Evolutionary conservation across 2,113 vertebrate species (phyloP), one percentile per base, ranked within the genome.

Genomic region (Hippolais icterina): DNA sequence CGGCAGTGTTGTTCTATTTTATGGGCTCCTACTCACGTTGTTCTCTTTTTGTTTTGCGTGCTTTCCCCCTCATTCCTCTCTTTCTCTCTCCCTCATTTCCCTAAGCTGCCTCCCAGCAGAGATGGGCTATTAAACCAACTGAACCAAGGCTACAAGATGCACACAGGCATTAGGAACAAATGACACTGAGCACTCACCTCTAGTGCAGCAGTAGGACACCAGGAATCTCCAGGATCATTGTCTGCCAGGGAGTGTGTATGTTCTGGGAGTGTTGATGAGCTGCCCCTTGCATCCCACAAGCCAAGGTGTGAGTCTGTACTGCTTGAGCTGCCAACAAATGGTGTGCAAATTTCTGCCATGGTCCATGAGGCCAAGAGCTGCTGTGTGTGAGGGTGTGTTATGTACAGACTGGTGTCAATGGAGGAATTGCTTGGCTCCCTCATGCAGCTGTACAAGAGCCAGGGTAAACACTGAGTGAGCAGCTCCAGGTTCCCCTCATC

Each of bases 1-100:
- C 93, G 84, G 56, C 78, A 83, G 41, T 69, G 44, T 85, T 94
- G 52, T 83, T 74, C 79, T 91, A 6, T 76, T 93, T 89, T 49
- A 13, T 0, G 1, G 63, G 50, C 42, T 93, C 79, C 44, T 64
- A 8, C 65, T 89, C 49, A 61, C 19, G 2, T 57, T 70, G 15
- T 28, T 93, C 13, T 63, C 35, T 69, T 68, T 75, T 49, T 41
- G 42, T 82, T 87, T 87, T 53, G 15, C 68, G 90, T 14, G 8
- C 41, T 57, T 89, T 60, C 6, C 71, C 25, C 31, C 47, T 92
- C 1, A 1, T 68, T 87, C 22, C 10, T 83, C 42, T 91, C 56
- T 65, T 44, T 61, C 61, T 49, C 60, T 50, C 35, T 76, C 63
- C 23, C 37, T 70, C 49, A 80, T 37, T 54, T 92, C 59, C 75